Percentiles rank a stretch among this genome's conserved stretches.
Evolutionary conservation across 2,888 invertebrate genomes (phyloP).

Genomic region (Penaeus monodon): DNA sequence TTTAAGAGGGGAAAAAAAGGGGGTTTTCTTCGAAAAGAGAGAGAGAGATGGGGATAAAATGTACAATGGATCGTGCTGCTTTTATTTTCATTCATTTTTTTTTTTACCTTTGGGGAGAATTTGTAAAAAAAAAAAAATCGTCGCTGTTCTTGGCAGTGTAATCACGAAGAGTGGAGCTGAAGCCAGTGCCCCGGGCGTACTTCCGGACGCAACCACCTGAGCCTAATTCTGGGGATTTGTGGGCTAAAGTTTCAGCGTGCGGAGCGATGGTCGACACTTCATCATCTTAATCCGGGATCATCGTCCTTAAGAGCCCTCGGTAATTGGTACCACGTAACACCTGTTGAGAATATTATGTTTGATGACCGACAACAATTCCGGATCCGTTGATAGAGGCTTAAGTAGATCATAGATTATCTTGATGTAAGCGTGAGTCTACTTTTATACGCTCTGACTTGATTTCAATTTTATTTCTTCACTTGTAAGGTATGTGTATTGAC

Average conservation of each 20-base stretch:
- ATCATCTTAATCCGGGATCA: conserved; percentile 42
- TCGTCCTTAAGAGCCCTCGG: conserved; percentile 40
- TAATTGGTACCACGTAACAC: conserved; percentile 48
- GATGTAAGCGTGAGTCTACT: background rate
- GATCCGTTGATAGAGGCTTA: background rate
- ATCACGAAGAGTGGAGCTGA: background rate
- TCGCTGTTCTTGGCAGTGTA: too few species aligned
- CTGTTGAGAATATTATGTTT: conserved; percentile 40
- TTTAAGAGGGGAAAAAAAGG: background rate
- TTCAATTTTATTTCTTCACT: too few species aligned
- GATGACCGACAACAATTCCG: background rate
- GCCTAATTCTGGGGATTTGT: conserved; percentile 30
- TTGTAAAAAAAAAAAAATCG: too few species aligned
- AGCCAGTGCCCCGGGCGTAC: background rate
- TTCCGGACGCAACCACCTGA: background rate
- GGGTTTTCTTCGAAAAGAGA: too few species aligned
- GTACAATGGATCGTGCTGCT: too few species aligned
- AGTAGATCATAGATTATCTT: background rate
- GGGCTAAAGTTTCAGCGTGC: conserved; percentile 28
- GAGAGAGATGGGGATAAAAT: too few species aligned
- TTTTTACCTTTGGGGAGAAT: too few species aligned
- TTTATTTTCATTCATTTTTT: too few species aligned
- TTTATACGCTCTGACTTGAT: too few species aligned
- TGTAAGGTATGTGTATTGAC: too few species aligned
- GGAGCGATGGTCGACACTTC: conserved; percentile 41